Conservation (phyloP, 2,888 invertebrate species). For the Hypomecis punctinalis region DNA sequence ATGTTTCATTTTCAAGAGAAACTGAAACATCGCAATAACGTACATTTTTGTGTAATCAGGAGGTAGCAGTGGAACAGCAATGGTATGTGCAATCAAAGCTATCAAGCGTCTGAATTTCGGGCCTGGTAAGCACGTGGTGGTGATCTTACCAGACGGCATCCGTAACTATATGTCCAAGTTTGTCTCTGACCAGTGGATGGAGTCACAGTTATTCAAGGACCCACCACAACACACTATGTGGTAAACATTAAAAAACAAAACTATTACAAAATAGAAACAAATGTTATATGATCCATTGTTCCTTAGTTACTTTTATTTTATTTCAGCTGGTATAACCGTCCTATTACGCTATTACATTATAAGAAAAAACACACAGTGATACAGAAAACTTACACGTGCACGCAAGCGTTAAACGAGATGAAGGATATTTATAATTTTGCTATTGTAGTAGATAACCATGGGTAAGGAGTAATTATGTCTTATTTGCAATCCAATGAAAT, state of each 20-base stretch:
- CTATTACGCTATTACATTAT: conserved; percentile 53
- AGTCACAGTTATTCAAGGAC: conserved; percentile 87
- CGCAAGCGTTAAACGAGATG: conserved; percentile 50
- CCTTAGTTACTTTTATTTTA: not conserved
- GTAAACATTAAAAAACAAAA: conserved; percentile 18
- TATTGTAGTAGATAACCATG: conserved; percentile 61
- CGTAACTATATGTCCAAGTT: conserved; percentile 98
- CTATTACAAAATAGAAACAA: not conserved
- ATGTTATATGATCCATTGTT: not conserved
- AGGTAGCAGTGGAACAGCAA: conserved; percentile 94
- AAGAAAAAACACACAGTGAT: conserved; percentile 59
- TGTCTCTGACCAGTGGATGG: conserved; percentile 97
- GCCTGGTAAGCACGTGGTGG: conserved; percentile 92
- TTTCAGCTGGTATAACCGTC: conserved; percentile 91
- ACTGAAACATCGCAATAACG: not conserved
- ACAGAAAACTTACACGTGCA: conserved; percentile 69
- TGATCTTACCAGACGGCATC: conserved; percentile 94
- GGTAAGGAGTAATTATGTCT: conserved; percentile 51
- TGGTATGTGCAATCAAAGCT: conserved; percentile 88
- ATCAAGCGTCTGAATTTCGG: conserved; percentile 88
- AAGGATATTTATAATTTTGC: conserved; percentile 43
- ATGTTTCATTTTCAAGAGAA: no score
- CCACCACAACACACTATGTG: conserved; percentile 48
- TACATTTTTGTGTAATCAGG: conserved; percentile 74
- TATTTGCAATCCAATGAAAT: no score